These are phyloP conservation scores for Antennarius maculatus DNA, from an alignment of 2,797 vertebrate genomes.

Conservation along the genomic window DNA sequence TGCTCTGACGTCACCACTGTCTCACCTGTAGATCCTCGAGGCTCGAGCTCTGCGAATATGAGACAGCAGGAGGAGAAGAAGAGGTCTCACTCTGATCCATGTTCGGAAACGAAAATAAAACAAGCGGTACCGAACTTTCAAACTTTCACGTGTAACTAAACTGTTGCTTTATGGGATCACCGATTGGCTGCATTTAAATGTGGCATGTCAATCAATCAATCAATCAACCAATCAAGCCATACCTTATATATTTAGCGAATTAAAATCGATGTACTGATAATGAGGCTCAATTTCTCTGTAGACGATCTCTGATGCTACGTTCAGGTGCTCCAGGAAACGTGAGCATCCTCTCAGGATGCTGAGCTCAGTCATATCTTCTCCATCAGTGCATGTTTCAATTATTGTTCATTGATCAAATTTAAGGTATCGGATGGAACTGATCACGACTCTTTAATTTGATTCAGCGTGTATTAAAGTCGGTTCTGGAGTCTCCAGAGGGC, in stretches of 20 bases:
- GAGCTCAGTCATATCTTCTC: background rate
- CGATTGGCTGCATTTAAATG: too few species aligned
- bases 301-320: constrained; percentile 28
- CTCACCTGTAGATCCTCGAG: background rate
- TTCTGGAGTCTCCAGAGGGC: background rate
- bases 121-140: too few species aligned
- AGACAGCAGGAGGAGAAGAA: background rate
- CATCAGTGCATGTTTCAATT: background rate
- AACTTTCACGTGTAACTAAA: too few species aligned
- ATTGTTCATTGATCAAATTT: too few species aligned
- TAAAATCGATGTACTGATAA: background rate
- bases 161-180: too few species aligned
- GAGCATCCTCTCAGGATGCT: accelerated
- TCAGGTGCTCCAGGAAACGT: constrained; percentile 4
- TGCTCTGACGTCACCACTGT: background rate
- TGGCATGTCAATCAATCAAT: too few species aligned
- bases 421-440: background rate
- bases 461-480: background rate
- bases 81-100: constrained; percentile 44
- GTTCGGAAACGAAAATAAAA: background rate
- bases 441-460: background rate
- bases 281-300: constrained; percentile 13
- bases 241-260: background rate
- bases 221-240: background rate
- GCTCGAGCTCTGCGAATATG: constrained; percentile 14